Conservation (phyloP, 1,140 invertebrate species). For the Cylas formicarius region DNA sequence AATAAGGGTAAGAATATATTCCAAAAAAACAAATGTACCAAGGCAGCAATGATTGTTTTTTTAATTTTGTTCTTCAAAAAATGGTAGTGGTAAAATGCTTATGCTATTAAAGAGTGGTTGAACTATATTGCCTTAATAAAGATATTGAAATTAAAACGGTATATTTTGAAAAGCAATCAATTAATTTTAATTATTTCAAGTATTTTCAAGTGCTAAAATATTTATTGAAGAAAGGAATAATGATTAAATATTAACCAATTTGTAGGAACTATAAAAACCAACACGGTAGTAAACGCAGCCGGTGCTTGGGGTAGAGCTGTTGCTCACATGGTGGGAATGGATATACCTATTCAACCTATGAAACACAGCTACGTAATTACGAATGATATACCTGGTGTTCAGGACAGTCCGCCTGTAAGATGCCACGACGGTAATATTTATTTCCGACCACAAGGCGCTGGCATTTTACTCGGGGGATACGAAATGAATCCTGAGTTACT, state of each 20-base stretch:
- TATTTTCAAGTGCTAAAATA: too few relatives aligned
- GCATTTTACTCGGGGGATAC: conserved; percentile 78
- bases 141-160: too few relatives aligned
- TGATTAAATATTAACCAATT: too few relatives aligned
- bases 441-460: conserved; percentile 74
- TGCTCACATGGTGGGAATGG: conserved; percentile 60
- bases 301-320: conserved; percentile 75
- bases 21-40: too few relatives aligned
- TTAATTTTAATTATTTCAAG: too few relatives aligned
- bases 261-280: conserved; percentile 55
- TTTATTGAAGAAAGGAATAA: too few relatives aligned
- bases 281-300: conserved; percentile 65
- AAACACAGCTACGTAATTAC: conserved; percentile 85
- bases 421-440: conserved; percentile 82
- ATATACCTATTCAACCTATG: conserved; percentile 71
- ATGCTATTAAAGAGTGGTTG: too few relatives aligned
- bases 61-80: too few relatives aligned
- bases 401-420: conserved; percentile 69
- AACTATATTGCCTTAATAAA: too few relatives aligned
- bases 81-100: too few relatives aligned
- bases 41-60: too few relatives aligned
- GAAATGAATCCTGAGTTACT: conserved; percentile 76
- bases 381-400: conserved; percentile 64
- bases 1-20: conserved; percentile 45
- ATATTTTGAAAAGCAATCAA: too few relatives aligned